Evolutionary conservation across 2,888 invertebrate species (phyloP).

Genomic region (Sminthurides aquaticus): DNA sequence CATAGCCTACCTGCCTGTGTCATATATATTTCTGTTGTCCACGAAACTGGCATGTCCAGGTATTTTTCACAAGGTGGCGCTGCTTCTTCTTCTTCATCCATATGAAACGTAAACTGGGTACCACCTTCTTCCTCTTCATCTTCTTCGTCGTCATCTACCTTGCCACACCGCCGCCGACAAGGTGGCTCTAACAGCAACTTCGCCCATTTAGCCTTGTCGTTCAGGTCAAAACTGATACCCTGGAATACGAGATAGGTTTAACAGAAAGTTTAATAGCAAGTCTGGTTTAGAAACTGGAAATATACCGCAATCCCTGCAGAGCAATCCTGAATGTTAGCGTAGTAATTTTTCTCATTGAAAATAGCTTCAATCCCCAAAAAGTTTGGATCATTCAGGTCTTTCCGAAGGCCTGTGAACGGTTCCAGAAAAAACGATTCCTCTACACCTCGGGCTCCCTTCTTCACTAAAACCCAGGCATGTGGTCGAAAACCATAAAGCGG

Average conservation of each 20-base stretch:
- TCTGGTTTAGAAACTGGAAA: not conserved
- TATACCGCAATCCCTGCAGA: slow-evolving; percentile 21
- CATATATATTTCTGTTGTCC: slow-evolving; percentile 63
- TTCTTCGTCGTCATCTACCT: slow-evolving; percentile 3
- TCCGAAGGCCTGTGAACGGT: slow-evolving; percentile 65
- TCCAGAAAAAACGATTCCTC: slow-evolving; percentile 71
- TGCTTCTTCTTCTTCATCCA: slow-evolving; percentile 38
- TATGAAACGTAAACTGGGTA: not conserved
- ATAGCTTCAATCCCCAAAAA: slow-evolving; percentile 74
- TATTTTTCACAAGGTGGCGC: slow-evolving; percentile 55
- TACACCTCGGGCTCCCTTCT: slow-evolving; percentile 56
- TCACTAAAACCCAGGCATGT: slow-evolving; percentile 76
- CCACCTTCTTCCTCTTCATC: slow-evolving; percentile 18
- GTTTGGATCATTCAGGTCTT: slow-evolving; percentile 53
- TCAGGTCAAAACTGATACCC: slow-evolving; percentile 34
- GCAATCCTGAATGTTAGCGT: slow-evolving; percentile 50
- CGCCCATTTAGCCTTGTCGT: slow-evolving; percentile 36
- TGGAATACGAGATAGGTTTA: slow-evolving; percentile 7
- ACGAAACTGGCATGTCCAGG: slow-evolving; percentile 66
- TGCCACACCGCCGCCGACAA: slow-evolving; percentile 21
- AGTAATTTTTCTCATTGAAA: slow-evolving; percentile 82
- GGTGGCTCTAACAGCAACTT: slow-evolving; percentile 34
- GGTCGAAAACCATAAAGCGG: slow-evolving; percentile 55
- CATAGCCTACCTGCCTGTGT: slow-evolving; percentile 48
- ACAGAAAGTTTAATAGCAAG: slow-evolving; percentile 6